Evolutionary conservation across 2,888 invertebrate genomes (phyloP), one percentile per base, ranked within the genome.

Genomic region (Pristionchus japonicus): DNA sequence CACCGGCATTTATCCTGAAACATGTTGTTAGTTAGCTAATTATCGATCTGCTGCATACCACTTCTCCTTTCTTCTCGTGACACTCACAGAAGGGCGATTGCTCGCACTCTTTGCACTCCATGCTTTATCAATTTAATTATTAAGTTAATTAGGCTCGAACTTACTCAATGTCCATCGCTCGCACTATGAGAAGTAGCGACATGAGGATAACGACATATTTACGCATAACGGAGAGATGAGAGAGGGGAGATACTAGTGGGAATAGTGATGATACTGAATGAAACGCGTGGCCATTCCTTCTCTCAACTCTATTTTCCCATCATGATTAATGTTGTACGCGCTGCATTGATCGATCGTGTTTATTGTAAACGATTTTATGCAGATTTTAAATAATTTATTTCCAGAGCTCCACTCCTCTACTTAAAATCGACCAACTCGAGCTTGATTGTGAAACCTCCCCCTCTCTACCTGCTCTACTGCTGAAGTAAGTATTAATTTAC

Each of bases 11-110:
- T 23, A 34, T 20, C 77, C 77, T 77, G n/a, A n/a, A 77, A 11
- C 43, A 23, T 11, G 0, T 43, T 43, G 43, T 31, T 27, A 37
- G 1, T 70, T 34, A n/a, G 34, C 27, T 64, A 31, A 4, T 13
- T 3, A 31, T 64, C 64, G 9, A 27, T 64, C 27, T 6, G 3
- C 15, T 9, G 6, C 43, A 47, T 27, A 77, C 77, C 77, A 15
- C 77, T 77, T 77, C 77, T 20, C 43, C 77, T 77, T 43, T 77
- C 77, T 77, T 77, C 43, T 77, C 43, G 27, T 77, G 77, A 27
- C 77, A 47, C 43, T 77, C 77, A 43, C 77, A 77, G 77, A 77
- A 77, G 11, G 77, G 77, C 11, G 43, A 43, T n/a, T 77, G 43
- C 43, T 77, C 27, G 77, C 77, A 77, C 4, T 27, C 77, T 15